phyloP scores from a whole-genome alignment of 2,888 invertebrate genomes.

The Ormia ochracea region DNA sequence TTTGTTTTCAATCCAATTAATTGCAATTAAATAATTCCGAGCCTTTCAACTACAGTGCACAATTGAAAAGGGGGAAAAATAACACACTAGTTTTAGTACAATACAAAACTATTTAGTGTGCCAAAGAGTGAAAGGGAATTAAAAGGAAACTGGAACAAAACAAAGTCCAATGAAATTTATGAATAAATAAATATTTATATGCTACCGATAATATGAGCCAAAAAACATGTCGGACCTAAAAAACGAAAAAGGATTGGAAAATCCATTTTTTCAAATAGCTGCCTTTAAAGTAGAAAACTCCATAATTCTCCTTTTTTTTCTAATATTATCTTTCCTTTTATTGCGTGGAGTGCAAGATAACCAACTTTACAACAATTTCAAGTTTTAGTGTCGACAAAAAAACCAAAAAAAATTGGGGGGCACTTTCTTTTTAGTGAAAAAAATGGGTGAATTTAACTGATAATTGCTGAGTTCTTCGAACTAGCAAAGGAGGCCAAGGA shows the following conservation, averaged over 20 bases:
- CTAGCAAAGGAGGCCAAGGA: too few relatives aligned
- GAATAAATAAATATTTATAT: constrained; percentile 28
- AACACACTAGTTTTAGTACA: not conserved
- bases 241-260: constrained; percentile 37
- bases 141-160: constrained; percentile 30
- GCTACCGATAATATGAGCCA: constrained; percentile 8
- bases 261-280: constrained; percentile 54
- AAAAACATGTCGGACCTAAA: constrained; percentile 16
- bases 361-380: too few relatives aligned
- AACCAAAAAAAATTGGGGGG: too few relatives aligned
- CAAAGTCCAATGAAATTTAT: not conserved
- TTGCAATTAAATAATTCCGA: not conserved
- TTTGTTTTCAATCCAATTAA: not conserved
- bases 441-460: too few relatives aligned
- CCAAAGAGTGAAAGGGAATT: constrained; percentile 48
- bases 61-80: too few relatives aligned
- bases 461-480: too few relatives aligned
- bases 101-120: constrained; percentile 55
- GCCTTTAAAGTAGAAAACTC: constrained; percentile 58
- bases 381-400: too few relatives aligned
- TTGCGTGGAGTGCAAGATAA: not conserved
- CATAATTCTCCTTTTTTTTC: constrained; percentile 40
- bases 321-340: constrained; percentile 8
- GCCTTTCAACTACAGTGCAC: constrained; percentile 3
- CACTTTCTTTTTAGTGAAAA: too few relatives aligned